Base-by-base conservation (phyloP, 2,113 vertebrate species). In the Fulmarus glacialis region DNA sequence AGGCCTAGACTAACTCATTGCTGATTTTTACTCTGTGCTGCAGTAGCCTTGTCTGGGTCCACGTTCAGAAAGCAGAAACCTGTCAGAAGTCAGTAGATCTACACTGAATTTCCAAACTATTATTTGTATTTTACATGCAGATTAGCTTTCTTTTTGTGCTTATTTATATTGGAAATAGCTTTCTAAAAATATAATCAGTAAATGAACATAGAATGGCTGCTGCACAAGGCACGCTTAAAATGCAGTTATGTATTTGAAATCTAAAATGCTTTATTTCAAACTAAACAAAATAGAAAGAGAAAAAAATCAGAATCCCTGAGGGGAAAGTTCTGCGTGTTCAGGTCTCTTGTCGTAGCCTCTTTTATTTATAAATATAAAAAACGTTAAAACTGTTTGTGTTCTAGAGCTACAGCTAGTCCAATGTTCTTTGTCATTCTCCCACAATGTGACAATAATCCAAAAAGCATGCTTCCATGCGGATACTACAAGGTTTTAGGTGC, bases 291-390 rank as follows among this genome's bases (percentile, higher is more conserved):
- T 2, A 67, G 55, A 48, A 62, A 43, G 26, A 3, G 84, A 86
- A 36, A 72, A 48, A 81, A 90, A 9, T 70, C 24, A 52, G 43
- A 67, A 36, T 30, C 62, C 82, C 62, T 79, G n/a, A 83, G 50
- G 29, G 53, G 9, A 73, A 93, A 53, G 47, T 52, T 77, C 82
- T 88, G 36, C n/a, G 7, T 73, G 78, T 94, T 92, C 82, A 96
- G 52, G 23, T 64, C 62, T 86, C 60, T 93, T 82, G 62, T 93
- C 58, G 30, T 72, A 48, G 70, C 48, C 30, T 75, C 10, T 84
- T 91, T 82, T 92, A 79, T 80, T 86, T 88, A 91, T 53, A 93
- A 83, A 55, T 87, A 73, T 40, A 47, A 94, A 78, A 81, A 36
- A 8, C 1, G 2, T 36, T 82, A 34, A n/a, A 40, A 24, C 26